Percentiles rank a stretch among this genome's conserved stretches.
phyloP scores from a whole-genome alignment of 1,140 invertebrate species.

The Hylaeus anthracinus region DNA sequence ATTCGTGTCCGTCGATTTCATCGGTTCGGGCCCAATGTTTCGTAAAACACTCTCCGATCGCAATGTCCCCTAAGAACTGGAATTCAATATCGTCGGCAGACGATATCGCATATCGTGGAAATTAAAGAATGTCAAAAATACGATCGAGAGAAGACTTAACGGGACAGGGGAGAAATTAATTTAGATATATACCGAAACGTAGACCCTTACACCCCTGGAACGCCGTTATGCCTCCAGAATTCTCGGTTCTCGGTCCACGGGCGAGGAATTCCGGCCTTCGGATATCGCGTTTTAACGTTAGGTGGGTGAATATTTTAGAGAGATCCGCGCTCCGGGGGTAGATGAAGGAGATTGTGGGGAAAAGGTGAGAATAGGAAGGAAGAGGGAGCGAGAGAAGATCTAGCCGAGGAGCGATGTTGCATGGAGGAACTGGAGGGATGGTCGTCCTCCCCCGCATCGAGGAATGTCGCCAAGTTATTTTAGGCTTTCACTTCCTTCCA shows the following conservation, averaged over 20 bases:
- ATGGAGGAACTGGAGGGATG: slow-evolving; percentile 41
- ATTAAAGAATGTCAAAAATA: not conserved
- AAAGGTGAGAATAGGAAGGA: slow-evolving; percentile 17
- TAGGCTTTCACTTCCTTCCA: slow-evolving; percentile 54
- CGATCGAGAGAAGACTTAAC: not conserved
- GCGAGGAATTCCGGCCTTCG: slow-evolving; percentile 53
- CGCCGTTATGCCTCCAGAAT: slow-evolving; percentile 20
- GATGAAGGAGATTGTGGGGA: slow-evolving; percentile 45
- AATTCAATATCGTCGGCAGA: not conserved
- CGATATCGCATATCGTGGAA: too few relatives aligned
- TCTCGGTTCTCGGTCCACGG: slow-evolving; percentile 7
- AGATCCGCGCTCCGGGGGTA: slow-evolving; percentile 43
- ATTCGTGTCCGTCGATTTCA: too few relatives aligned
- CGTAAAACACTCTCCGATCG: too few relatives aligned
- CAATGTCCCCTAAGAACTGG: not conserved
- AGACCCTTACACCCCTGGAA: slow-evolving; percentile 11
- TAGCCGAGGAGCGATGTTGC: slow-evolving; percentile 54
- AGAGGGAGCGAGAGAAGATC: slow-evolving; percentile 9
- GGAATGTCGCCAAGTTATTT: slow-evolving; percentile 74
- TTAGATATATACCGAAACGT: slow-evolving; percentile 1
- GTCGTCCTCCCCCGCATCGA: slow-evolving; percentile 46
- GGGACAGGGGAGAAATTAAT: slow-evolving; percentile 1
- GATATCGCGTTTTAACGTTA: slow-evolving; percentile 57
- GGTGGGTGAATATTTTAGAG: slow-evolving; percentile 63
- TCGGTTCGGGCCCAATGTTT: too few relatives aligned